Conservation (phyloP, 2,888 invertebrate species). For the Margaritifera margaritifera region DNA sequence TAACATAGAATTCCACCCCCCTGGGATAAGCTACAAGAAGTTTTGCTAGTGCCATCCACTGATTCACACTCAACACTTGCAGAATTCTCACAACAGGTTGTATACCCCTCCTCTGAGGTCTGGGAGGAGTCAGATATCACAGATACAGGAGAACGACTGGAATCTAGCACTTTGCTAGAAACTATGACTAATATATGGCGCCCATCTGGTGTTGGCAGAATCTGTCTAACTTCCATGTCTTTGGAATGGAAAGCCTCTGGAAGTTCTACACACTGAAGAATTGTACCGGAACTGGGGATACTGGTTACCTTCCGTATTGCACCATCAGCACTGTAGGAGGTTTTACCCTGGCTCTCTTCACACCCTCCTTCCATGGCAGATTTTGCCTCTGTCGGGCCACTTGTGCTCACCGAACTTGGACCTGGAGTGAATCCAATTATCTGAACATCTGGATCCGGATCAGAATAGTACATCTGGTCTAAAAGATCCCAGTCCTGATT, state of each 20-base stretch:
- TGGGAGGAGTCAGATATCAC: constrained; percentile 21
- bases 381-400: constrained; percentile 33
- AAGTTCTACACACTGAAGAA: constrained; percentile 67
- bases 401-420: constrained; percentile 35
- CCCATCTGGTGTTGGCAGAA: constrained; percentile 82
- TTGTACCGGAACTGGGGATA: constrained; percentile 41
- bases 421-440: constrained; percentile 64
- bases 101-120: neutral
- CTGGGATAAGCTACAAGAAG: constrained; percentile 19
- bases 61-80: constrained; percentile 17
- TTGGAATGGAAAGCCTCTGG: constrained; percentile 63
- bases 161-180: constrained; percentile 38
- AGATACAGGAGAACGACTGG: constrained; percentile 10
- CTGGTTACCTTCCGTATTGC: constrained; percentile 25
- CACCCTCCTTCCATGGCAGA: constrained; percentile 20
- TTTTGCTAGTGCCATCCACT: constrained; percentile 21
- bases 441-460: constrained; percentile 62
- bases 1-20: constrained; percentile 76
- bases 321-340: constrained; percentile 22
- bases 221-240: constrained; percentile 78
- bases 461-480: constrained; percentile 45
- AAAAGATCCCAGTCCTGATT: constrained; percentile 43
- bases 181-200: constrained; percentile 77
- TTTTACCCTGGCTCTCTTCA: constrained; percentile 15
- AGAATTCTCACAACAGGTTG: constrained; percentile 11